Base-by-base conservation (phyloP, 2,797 vertebrate species). In the Eidolon dupreanum region DNA sequence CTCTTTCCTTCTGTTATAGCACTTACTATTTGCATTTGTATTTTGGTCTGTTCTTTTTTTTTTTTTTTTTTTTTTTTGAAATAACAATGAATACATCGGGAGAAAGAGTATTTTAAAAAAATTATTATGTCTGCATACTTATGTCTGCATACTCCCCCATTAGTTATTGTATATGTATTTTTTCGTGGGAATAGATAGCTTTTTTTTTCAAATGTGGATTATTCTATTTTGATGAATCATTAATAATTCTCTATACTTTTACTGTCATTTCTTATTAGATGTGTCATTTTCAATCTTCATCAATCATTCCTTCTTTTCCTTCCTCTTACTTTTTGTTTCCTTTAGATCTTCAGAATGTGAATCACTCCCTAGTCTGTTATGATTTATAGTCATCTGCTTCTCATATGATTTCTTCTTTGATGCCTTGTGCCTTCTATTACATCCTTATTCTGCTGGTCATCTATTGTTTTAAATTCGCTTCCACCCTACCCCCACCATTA, bases 191-290 rank as follows among this genome's bases (percentile, higher is more conserved):
- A 84, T 57, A 1, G 15, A 24, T 75, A 87, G 33, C 4, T 86
- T 92, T 88, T 88, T 88, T 88, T 75, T 95, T 36, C 12, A 95
- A 86, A 79, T 51, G 33, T 63, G 9, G 7, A 26, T 97, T 74
- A 63, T 91, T 94, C 33, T 8, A 8, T 63, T 57, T 65, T 57
- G 38, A 90, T 3, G 83, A 95, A 63, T 3, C 8, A 55, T 81
- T 91, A 87, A 53, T 90, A 82, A 55, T 77, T 88, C 13, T 66
- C 13, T 16, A 12, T 51, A 83, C 55, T 94, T 57, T 22, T 26
- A 68, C 1, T 43, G 9, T 82, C 41, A 70, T 87, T 90, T 95
- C 31, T 90, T 49, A 59, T 82, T 83, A 70, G 17, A 6, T 24
- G 19, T 61, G 28, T 36, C 24, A 71, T 65, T 95, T 20, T 91